Base-by-base conservation (phyloP, 2,797 vertebrate genomes). In the Gymnoscopelus microlampas region DNA sequence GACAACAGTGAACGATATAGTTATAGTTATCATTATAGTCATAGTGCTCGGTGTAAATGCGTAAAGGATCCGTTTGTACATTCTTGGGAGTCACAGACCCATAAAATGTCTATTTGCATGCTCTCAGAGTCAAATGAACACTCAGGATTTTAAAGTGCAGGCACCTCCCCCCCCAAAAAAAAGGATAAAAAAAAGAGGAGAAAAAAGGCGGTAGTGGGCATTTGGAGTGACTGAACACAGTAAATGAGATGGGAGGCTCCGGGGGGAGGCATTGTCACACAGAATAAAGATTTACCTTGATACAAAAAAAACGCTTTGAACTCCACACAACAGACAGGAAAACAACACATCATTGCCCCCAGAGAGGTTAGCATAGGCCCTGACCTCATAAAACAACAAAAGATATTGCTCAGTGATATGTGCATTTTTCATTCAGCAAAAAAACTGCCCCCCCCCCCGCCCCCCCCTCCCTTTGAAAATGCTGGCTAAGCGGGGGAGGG, bases 401-500 rank as follows among this genome's bases (percentile, higher is more conserved):
- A 32, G 71, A 73, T 78, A 85, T 78, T 68, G 86, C 77, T 87
- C 70, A 70, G 71, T 83, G 84, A 88, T 83, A 87, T 87, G 82
- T 82, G 84, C 74, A 26, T 76, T 84, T 60, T 86, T 85, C 78
- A 80, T 80, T 84, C 70, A 83, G 71, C 73, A 70, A 84, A 85
- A 60, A 26, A 82, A 85, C 68, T 73, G n/a, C 62, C 73, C 32
- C 32, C 39, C 39, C 8, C 39, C 8, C 39, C n/a, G n/a, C n/a
- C 39, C 6, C 8, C 39, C 6, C 39, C 39, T 7, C 2, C 39
- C 7, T 58, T 71, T 77, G 61, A 78, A 77, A 63, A 58, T 53
- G 60, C 57, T 58, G 64, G 71, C 32, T n/a, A 44, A 44, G 39
- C 39, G 39, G 35, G 5, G 35, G 7, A 39, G 9, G 39, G 8